Evolutionary conservation across 2,113 vertebrate genomes (phyloP).

Genomic region (Marcusenius ussheri): DNA sequence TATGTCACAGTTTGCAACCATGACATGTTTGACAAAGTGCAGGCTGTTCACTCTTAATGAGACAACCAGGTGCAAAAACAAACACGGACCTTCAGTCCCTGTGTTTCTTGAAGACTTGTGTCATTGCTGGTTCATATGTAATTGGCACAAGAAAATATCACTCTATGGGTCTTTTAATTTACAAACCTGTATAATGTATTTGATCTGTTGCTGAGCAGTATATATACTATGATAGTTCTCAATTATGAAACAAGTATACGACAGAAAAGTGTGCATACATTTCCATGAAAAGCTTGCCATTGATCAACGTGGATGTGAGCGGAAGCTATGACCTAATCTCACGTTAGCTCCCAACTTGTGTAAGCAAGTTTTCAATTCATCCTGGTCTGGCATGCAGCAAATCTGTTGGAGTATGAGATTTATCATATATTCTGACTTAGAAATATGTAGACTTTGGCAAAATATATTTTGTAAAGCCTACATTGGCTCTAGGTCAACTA

Average conservation of each 20-base stretch:
- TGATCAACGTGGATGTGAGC: neutral
- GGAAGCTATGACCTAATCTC: neutral
- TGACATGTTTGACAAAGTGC: neutral
- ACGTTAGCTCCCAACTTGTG: neutral
- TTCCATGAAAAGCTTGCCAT: neutral
- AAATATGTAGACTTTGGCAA: neutral
- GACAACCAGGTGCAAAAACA: neutral
- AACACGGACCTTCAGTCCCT: neutral
- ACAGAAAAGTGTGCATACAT: neutral
- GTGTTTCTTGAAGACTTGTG: neutral
- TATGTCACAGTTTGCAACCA: neutral
- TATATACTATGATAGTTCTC: neutral
- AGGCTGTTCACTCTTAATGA: neutral
- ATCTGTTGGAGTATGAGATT: neutral
- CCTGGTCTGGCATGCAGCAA: neutral
- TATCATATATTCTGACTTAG: neutral
- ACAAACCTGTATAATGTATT: neutral
- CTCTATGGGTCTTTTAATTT: neutral
- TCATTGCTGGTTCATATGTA: neutral
- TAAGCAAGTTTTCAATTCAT: neutral
- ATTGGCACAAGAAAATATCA: no score
- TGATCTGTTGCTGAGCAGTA: neutral
- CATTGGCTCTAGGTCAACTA: neutral
- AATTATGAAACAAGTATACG: neutral
- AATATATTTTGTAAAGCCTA: neutral